These are phyloP conservation scores for Drosophila histrio DNA, from an alignment of 2,888 invertebrate species.

Conservation along the genomic window DNA sequence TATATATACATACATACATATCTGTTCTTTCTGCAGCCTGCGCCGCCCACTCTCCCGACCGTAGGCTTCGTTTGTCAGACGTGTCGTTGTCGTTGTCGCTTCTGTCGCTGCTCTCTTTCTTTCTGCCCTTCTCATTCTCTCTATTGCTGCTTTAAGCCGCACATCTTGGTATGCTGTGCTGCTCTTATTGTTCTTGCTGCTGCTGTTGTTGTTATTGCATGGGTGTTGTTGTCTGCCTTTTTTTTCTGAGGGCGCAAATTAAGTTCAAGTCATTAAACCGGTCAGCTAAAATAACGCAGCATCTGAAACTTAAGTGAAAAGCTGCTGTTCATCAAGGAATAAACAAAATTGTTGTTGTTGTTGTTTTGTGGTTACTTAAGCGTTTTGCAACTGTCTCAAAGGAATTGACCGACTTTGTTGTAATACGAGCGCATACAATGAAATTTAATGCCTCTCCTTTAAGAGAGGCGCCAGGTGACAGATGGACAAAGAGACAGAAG, in stretches of 20 bases:
- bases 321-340: slow-evolving; percentile 55
- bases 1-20: slow-evolving; percentile 22
- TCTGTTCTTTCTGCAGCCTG: slow-evolving; percentile 64
- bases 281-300: slow-evolving; percentile 68
- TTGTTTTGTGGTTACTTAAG: slow-evolving; percentile 60
- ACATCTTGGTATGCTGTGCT: slow-evolving; percentile 43
- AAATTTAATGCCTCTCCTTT: slow-evolving; percentile 63
- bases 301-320: slow-evolving; percentile 49
- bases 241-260: slow-evolving; percentile 72
- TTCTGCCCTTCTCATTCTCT: slow-evolving; percentile 12
- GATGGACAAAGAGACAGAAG: background rate
- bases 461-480: slow-evolving; percentile 49
- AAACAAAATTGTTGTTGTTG: slow-evolving; percentile 46
- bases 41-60: slow-evolving; percentile 56
- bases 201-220: slow-evolving; percentile 26
- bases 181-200: slow-evolving; percentile 1
- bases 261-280: slow-evolving; percentile 78
- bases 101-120: slow-evolving; percentile 19
- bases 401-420: slow-evolving; percentile 77
- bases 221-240: slow-evolving; percentile 60
- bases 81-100: slow-evolving; percentile 47
- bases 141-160: slow-evolving; percentile 30
- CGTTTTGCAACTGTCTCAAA: slow-evolving; percentile 57
- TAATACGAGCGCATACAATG: slow-evolving; percentile 58
- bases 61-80: slow-evolving; percentile 44